Percentiles rank a stretch among this genome's conserved stretches.
phyloP scores from a whole-genome alignment of 2,113 vertebrate genomes.

The Vicugna pacos region DNA sequence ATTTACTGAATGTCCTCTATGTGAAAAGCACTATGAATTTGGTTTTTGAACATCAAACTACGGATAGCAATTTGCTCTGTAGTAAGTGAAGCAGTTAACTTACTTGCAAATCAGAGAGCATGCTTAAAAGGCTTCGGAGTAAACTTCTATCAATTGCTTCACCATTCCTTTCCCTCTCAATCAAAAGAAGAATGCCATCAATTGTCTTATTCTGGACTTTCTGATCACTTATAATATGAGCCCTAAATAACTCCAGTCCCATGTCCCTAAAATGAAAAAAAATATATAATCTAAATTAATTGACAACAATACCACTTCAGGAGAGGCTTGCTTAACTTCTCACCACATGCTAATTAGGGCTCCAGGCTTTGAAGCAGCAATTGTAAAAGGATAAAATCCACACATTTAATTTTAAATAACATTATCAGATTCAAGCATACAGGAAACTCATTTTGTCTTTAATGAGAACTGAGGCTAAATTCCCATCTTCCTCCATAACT shows the following conservation, averaged over 20 bases:
- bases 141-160: slow-evolving; percentile 98
- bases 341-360: slow-evolving; percentile 35
- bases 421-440: slow-evolving; percentile 60
- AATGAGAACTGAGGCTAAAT: slow-evolving; percentile 64
- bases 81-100: slow-evolving; percentile 58
- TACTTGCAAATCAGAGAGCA: slow-evolving; percentile 99
- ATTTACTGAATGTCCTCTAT: slow-evolving; percentile 38
- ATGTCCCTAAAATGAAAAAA: slow-evolving; percentile 93
- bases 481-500: slow-evolving; percentile 58
- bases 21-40: slow-evolving; percentile 41
- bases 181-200: slow-evolving; percentile 97
- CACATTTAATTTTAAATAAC: slow-evolving; percentile 53
- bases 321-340: slow-evolving; percentile 48
- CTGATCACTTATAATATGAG: slow-evolving; percentile 98
- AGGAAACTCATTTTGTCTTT: slow-evolving; percentile 59
- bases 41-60: slow-evolving; percentile 52
- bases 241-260: slow-evolving; percentile 98
- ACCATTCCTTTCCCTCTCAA: slow-evolving; percentile 96
- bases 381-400: slow-evolving; percentile 66
- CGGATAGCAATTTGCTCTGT: slow-evolving; percentile 15
- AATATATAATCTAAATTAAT: slow-evolving; percentile 58
- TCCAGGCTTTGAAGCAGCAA: slow-evolving; percentile 60
- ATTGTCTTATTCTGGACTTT: slow-evolving; percentile 99
- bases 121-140: slow-evolving; percentile 97
- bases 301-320: slow-evolving; percentile 13